Percentiles rank a stretch among this genome's conserved stretches.
These are phyloP conservation scores for Mnemiopsis leidyi DNA, from an alignment of 37 sponge, comb jelly and placozoan genomes.

Conservation along the genomic window DNA sequence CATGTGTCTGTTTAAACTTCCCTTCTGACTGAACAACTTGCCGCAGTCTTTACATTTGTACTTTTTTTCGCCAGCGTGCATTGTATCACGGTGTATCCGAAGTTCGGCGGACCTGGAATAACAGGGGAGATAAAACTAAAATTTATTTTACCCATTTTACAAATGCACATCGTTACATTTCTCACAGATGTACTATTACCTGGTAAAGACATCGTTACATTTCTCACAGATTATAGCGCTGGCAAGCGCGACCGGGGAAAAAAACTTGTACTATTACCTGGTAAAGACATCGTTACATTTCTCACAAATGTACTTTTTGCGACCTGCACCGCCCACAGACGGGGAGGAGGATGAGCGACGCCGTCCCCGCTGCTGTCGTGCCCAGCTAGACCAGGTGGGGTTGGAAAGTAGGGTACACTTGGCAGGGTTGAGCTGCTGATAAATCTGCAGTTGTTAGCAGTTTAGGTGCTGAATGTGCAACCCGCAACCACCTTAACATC, in stretches of 20 bases:
- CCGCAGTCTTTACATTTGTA: constrained; percentile 47
- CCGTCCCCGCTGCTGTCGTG: constrained; percentile 27
- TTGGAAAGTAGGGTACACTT: background rate
- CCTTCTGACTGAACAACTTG: constrained; percentile 46
- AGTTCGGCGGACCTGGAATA: constrained; percentile 26
- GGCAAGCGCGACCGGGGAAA: too few relatives aligned
- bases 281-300: constrained; percentile 62
- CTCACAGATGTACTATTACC: constrained; percentile 12
- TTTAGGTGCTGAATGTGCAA: too few relatives aligned
- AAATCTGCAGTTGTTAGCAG: constrained; percentile 9
- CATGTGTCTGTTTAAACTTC: constrained; percentile 34
- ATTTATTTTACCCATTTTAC: too few relatives aligned
- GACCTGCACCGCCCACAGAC: constrained; percentile 10
- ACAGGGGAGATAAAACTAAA: too few relatives aligned
- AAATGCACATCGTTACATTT: too few relatives aligned
- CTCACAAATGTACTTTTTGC: constrained; percentile 59
- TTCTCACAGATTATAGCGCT: constrained; percentile 65
- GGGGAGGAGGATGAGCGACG: constrained; percentile 21
- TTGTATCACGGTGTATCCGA: constrained; percentile 10
- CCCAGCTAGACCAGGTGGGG: constrained; percentile 61
- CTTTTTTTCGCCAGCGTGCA: constrained; percentile 47
- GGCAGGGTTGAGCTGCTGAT: background rate
- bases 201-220: constrained; percentile 60
- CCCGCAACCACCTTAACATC: too few relatives aligned
- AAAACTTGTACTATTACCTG: background rate